Conservation (phyloP, 2,113 vertebrate species). For the Dicentrarchus labrax region DNA sequence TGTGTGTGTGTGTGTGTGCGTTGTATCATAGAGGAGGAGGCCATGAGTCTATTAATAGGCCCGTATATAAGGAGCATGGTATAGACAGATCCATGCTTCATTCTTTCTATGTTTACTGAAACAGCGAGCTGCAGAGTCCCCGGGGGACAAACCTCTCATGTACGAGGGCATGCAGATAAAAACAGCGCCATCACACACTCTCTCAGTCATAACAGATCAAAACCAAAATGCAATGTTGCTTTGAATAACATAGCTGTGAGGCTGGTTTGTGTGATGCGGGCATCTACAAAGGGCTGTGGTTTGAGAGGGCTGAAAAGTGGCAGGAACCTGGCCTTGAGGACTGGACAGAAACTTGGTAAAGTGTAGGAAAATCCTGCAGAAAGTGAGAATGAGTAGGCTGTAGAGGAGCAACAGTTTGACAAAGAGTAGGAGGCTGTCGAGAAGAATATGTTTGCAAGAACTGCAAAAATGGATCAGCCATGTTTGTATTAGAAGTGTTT, state of each 20-base stretch:
- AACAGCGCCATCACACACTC: slow-evolving; percentile 50
- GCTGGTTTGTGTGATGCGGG: slow-evolving; percentile 15
- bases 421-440: slow-evolving; percentile 53
- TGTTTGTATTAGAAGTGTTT: slow-evolving; percentile 22
- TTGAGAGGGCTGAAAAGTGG: slow-evolving; percentile 21
- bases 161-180: slow-evolving; percentile 44
- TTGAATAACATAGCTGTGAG: slow-evolving; percentile 42
- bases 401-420: slow-evolving; percentile 47
- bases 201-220: slow-evolving; percentile 52
- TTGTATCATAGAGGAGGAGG: not conserved
- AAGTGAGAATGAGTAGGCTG: slow-evolving; percentile 34
- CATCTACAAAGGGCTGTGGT: slow-evolving; percentile 19
- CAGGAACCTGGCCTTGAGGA: slow-evolving; percentile 28
- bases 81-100: slow-evolving; percentile 12
- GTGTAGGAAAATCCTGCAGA: slow-evolving; percentile 5
- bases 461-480: slow-evolving; percentile 19
- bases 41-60: not conserved
- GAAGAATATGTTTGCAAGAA: slow-evolving; percentile 29
- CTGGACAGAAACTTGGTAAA: slow-evolving; percentile 27
- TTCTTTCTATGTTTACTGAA: slow-evolving; percentile 27
- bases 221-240: slow-evolving; percentile 38
- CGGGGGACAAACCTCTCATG: slow-evolving; percentile 40
- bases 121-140: slow-evolving; percentile 26
- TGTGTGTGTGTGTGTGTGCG: no score
- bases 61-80: not conserved